Evolutionary conservation across 2,888 invertebrate species (phyloP), one percentile per base, ranked within the genome.

Genomic region (Brachylomia viminalis): DNA sequence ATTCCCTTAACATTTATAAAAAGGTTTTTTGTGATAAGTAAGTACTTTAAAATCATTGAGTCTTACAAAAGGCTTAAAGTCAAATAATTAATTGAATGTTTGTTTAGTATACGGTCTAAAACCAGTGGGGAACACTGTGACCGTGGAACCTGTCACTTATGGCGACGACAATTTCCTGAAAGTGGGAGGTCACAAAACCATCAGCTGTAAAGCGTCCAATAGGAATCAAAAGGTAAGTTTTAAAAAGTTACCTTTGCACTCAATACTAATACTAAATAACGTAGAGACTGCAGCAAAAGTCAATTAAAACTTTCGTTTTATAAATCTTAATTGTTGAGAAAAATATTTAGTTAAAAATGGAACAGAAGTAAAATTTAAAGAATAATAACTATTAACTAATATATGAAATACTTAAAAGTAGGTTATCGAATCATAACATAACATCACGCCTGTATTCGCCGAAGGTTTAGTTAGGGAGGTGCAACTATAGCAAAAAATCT

Each of bases 161-260:
- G 92, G 89, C 2, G 83, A 91, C 2, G 87, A 90, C 17, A 91
- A 88, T 8, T 94, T 88, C 77, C 72, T 92, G 33, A 86, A 88
- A 65, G 91, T 90, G 0, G 95, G 94, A 2, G 84, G 85, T 11
- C 89, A 90, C 45, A 91, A 91, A 81, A 86, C 92, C 2, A 90
- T 96, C 8, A 91, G 88, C 66, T 96, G 96, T 80, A 93, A 90
- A 79, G 93, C 90, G 13, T 79, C 90, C 0, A 92, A 87, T 69
- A 93, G 89, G 83, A 92, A 92, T 81, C 94, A 94, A 87, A 92
- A 92, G 92, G 95, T 95, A 54, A 72, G 70, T 65, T 62, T 62
- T n/a, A 10, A 20, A 52, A 69, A 52, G 13, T n/a, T 23, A 42
- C 38, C 2, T 6, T 38, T 38, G 2, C n/a, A n/a, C n/a, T n/a